A percentile compares a stretch with the other conserved stretches of the same genome.
phyloP scores from a whole-genome alignment of 2,888 invertebrate genomes.

The Cataglyphis albicans region DNA sequence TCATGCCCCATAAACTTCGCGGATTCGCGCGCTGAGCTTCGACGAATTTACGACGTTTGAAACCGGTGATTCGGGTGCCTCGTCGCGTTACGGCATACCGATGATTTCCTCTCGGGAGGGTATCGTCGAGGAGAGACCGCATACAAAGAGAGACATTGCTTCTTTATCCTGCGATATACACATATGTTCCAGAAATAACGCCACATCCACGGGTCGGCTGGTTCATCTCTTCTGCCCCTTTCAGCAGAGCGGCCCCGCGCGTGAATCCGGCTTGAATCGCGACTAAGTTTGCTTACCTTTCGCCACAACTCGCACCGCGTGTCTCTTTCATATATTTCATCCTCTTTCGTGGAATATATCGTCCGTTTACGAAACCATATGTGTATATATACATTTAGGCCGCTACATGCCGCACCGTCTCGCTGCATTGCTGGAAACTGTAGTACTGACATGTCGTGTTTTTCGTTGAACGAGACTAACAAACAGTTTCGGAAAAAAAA shows the following conservation, averaged over 20 bases:
- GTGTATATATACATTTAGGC: constrained; percentile 70
- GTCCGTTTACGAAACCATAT: constrained; percentile 71
- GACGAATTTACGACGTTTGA: constrained; percentile 74
- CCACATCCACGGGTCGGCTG: constrained; percentile 64
- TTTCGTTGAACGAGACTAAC: constrained; percentile 35
- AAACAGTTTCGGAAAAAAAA: constrained; percentile 28
- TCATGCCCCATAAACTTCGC: constrained; percentile 78
- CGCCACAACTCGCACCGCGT: constrained; percentile 54
- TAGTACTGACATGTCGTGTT: constrained; percentile 23
- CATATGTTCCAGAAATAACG: constrained; percentile 69
- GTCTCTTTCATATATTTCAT: constrained; percentile 75
- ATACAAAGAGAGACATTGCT: constrained; percentile 16
- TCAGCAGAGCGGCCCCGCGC: constrained; percentile 60
- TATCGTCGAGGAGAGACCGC: not conserved
- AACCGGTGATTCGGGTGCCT: constrained; percentile 64
- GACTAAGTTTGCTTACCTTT: constrained; percentile 76
- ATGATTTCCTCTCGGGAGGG: constrained; percentile 45
- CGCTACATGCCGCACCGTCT: constrained; percentile 56
- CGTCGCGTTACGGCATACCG: constrained; percentile 53
- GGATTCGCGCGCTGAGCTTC: constrained; percentile 66
- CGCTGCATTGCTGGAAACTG: constrained; percentile 8
- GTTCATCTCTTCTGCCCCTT: constrained; percentile 27
- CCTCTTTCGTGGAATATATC: constrained; percentile 75
- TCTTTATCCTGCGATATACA: constrained; percentile 50
- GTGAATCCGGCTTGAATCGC: constrained; percentile 69